Evolutionary conservation across 2,888 invertebrate genomes (phyloP).

Genomic region (Oscheius myriophilus): DNA sequence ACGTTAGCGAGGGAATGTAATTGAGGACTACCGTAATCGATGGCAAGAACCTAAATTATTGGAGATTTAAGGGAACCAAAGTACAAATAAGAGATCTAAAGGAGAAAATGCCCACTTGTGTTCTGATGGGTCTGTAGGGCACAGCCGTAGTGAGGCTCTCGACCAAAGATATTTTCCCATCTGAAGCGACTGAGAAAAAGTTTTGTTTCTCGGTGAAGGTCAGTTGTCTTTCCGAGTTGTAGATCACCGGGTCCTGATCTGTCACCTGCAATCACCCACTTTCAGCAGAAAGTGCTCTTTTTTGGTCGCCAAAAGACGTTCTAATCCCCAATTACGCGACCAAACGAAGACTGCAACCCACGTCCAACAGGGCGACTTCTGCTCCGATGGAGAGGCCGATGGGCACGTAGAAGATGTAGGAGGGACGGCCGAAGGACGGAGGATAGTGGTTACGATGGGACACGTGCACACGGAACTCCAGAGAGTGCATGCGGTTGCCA

Average conservation of each 20-base stretch:
- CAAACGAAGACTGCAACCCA: slow-evolving; percentile 7
- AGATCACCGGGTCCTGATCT: slow-evolving; percentile 67
- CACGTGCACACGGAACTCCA: slow-evolving; percentile 65
- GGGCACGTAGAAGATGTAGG: slow-evolving; percentile 58
- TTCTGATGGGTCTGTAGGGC: slow-evolving; percentile 46
- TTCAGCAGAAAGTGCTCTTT: neutral
- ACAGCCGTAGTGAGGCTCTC: slow-evolving; percentile 29
- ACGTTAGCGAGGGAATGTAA: slow-evolving; percentile 63
- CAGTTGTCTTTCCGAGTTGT: slow-evolving; percentile 65
- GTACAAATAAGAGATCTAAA: neutral
- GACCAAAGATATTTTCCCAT: slow-evolving; percentile 46
- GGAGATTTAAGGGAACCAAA: neutral
- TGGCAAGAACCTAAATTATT: slow-evolving; percentile 53
- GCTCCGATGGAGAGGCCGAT: slow-evolving; percentile 34
- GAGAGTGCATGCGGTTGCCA: slow-evolving; percentile 57
- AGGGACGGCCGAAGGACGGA: slow-evolving; percentile 51
- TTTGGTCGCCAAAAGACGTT: neutral
- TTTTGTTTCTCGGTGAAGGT: slow-evolving; percentile 48
- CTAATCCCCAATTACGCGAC: neutral
- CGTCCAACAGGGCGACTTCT: slow-evolving; percentile 37
- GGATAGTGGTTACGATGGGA: slow-evolving; percentile 67
- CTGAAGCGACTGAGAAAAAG: slow-evolving; percentile 42
- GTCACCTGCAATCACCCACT: slow-evolving; percentile 33
- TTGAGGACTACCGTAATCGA: slow-evolving; percentile 69
- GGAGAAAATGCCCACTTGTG: slow-evolving; percentile 26